Evolutionary conservation across 2,888 invertebrate species (phyloP), one percentile per base, ranked within the genome.

Genomic region (Drosophila paranaensis): DNA sequence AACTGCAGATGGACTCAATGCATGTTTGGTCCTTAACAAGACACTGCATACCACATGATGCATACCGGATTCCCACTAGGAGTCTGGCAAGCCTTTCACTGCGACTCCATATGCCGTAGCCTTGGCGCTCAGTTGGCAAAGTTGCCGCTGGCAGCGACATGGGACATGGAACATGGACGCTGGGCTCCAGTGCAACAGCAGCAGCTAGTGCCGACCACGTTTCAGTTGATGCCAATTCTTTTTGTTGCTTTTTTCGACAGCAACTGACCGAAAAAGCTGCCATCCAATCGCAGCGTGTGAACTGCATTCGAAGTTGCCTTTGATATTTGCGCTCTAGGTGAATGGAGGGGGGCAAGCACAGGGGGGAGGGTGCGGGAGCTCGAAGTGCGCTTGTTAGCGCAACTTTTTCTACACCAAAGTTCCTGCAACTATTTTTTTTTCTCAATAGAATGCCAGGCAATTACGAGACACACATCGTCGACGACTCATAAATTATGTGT

Each of bases 381-480:
- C 77, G 74, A 67, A 77, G 74, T 70, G 64, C 67, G 83, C 89
- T 90, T 90, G 87, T 85, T 89, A 90, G 87, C 68, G 71, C 58
- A 72, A 86, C 77, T 77, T 79, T 82, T 77, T 79, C 72, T 72
- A 64, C 71, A 63, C 68, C 64, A 63, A 76, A 82, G 80, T 79
- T 88, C 83, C 90, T 82, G 89, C 74, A 63, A 88, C 72, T 71
- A 76, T 71, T 71, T 66, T 68, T 73, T 79, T 76, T 61, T 69
- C 51, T 39, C 43, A 10, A 64, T 50, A 69, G 77, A 81, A 77
- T 77, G 48, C 46, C 11, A 42, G 39, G 48, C 77, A 77, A 79
- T 70, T 77, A 67, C 60, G 55, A 71, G 58, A 58, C 58, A 48
- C 58, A 48, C 58, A 50, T 50, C 48, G 48, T n/a, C 30, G 30